A percentile compares a stretch with the other conserved stretches of the same genome.
Evolutionary conservation across 2,113 vertebrate genomes (phyloP).

Genomic region (Neolamprologus devosi): DNA sequence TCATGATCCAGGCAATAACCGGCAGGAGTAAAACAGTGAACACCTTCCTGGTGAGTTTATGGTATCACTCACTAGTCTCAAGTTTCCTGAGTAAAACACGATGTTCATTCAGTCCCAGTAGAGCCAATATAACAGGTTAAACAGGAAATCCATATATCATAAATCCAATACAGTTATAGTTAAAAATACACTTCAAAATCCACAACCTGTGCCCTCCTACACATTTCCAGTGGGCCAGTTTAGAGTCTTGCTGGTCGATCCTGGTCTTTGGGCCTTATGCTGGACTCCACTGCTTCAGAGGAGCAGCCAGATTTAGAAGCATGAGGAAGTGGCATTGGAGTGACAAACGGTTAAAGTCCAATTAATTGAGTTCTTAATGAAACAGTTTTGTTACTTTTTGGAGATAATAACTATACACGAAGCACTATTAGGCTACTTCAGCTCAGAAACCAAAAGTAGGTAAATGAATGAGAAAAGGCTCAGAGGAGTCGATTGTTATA

Average conservation of each 20-base stretch:
- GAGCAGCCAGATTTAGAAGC: neutral
- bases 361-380: neutral
- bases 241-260: neutral
- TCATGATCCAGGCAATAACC: neutral
- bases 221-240: neutral
- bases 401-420: neutral
- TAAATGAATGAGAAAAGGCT: accelerated
- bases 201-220: neutral
- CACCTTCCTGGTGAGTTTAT: neutral
- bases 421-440: neutral
- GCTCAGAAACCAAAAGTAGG: neutral
- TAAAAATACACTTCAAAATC: neutral
- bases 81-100: neutral
- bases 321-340: neutral
- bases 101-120: neutral
- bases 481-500: neutral
- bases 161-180: neutral
- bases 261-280: neutral
- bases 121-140: neutral
- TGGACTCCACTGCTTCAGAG: neutral
- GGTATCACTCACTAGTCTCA: neutral
- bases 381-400: accelerated
- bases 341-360: neutral
- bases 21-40: neutral
- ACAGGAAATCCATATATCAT: neutral